Percentiles rank a stretch among this genome's conserved stretches.
Conservation (phyloP, 2,888 invertebrate genomes). For the Helleia helle region DNA sequence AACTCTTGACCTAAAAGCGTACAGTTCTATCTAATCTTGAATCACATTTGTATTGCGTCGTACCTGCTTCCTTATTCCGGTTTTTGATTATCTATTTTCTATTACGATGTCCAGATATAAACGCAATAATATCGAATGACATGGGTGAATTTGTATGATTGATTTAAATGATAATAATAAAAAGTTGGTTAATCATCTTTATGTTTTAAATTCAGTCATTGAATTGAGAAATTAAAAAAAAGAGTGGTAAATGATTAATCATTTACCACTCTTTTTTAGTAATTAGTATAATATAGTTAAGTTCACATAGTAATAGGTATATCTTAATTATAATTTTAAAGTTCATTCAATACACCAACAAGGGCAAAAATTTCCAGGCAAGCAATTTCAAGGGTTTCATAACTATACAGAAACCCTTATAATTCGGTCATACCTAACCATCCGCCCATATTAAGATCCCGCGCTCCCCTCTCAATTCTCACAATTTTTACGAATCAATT, state of each 20-base stretch:
- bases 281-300: too few relatives aligned
- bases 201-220: background rate
- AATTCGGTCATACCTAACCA: conserved; percentile 5
- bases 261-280: too few relatives aligned
- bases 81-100: conserved; percentile 12
- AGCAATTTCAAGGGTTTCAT: background rate
- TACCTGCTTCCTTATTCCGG: conserved; percentile 19
- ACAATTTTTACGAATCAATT: conserved; percentile 6
- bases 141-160: too few relatives aligned
- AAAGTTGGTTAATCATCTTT: background rate
- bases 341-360: too few relatives aligned
- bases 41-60: conserved; percentile 21
- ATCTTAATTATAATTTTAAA: too few relatives aligned
- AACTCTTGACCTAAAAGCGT: conserved; percentile 26
- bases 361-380: background rate
- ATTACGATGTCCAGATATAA: background rate
- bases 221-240: too few relatives aligned
- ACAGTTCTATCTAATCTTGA: conserved; percentile 25
- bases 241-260: too few relatives aligned
- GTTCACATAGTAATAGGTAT: too few relatives aligned
- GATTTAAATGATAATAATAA: background rate
- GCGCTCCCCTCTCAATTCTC: conserved; percentile 2
- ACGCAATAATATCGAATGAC: background rate
- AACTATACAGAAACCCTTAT: conserved; percentile 4
- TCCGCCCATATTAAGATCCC: conserved; percentile 3